Evolutionary conservation across 2,888 invertebrate genomes (phyloP).

Genomic region (Caenorhabditis virilis): DNA sequence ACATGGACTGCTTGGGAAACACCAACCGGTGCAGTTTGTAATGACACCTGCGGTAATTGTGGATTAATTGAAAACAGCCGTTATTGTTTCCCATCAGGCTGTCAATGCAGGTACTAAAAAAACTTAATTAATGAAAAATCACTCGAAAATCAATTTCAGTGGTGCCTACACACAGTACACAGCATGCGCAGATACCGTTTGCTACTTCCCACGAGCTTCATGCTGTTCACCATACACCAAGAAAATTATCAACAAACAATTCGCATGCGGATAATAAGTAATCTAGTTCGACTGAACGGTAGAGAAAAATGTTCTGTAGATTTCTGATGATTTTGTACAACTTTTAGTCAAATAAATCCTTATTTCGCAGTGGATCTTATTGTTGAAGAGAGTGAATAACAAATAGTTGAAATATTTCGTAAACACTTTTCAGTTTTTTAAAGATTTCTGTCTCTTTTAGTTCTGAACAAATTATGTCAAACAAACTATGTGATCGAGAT

Average conservation of each 20-base stretch:
- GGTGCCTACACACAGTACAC: conserved; percentile 16
- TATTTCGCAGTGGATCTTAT: no score
- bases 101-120: conserved; percentile 47
- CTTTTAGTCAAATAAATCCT: no score
- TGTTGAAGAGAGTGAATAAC: no score
- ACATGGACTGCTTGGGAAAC: conserved; percentile 46
- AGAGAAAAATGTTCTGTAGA: no score
- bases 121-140: no score
- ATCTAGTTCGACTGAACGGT: no score
- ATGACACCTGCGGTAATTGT: conserved; percentile 50
- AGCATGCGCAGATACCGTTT: conserved; percentile 36
- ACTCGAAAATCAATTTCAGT: conserved; percentile 20
- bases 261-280: conserved; percentile 20
- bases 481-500: no score
- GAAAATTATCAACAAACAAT: conserved; percentile 13
- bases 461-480: no score
- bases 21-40: conserved; percentile 19
- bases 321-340: no score
- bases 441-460: no score
- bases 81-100: conserved; percentile 44
- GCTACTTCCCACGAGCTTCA: conserved; percentile 40
- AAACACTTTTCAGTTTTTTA: no score
- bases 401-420: no score
- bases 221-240: conserved; percentile 44
- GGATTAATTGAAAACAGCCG: conserved; percentile 22